phyloP scores from a whole-genome alignment of 2,797 vertebrate genomes.

The Enteromius argenteus region DNA sequence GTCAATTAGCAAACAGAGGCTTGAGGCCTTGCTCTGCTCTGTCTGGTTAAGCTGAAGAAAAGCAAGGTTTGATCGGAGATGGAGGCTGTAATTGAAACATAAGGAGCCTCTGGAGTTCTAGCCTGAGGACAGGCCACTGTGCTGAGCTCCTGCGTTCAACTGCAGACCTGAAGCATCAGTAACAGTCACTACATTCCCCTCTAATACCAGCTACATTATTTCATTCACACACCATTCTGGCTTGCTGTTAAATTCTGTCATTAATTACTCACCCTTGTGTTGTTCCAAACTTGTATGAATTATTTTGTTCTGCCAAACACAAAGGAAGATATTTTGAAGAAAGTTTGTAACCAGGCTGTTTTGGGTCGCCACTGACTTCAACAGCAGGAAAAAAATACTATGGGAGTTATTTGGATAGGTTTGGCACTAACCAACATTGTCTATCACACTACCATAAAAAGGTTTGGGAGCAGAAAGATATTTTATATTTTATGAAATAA shows the following conservation, averaged over 20 bases:
- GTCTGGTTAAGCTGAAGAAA: conserved; percentile 34
- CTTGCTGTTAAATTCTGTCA: not conserved
- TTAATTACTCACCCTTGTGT: not conserved
- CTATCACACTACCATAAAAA: not conserved
- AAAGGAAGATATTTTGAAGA: no score
- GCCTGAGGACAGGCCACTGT: not conserved
- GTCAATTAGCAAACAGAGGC: conserved; percentile 47
- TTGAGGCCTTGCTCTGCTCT: conserved; percentile 5
- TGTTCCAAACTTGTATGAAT: no score
- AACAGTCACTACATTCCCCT: not conserved
- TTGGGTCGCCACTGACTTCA: no score
- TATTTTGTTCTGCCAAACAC: no score
- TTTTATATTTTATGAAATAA: no score
- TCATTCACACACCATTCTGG: not conserved
- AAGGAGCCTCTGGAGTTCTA: conserved; percentile 31
- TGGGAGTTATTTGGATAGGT: no score
- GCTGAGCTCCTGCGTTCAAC: not conserved
- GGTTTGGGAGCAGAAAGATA: not conserved
- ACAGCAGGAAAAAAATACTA: no score
- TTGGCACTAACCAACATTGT: not conserved
- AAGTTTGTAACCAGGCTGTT: no score
- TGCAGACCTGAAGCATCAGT: not conserved
- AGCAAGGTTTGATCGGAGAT: conserved; percentile 29
- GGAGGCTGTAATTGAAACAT: conserved; percentile 42
- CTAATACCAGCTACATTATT: not conserved